These are phyloP conservation scores for Sigmodon hispidus DNA, from an alignment of 2,113 vertebrate genomes.

Conservation along the genomic window DNA sequence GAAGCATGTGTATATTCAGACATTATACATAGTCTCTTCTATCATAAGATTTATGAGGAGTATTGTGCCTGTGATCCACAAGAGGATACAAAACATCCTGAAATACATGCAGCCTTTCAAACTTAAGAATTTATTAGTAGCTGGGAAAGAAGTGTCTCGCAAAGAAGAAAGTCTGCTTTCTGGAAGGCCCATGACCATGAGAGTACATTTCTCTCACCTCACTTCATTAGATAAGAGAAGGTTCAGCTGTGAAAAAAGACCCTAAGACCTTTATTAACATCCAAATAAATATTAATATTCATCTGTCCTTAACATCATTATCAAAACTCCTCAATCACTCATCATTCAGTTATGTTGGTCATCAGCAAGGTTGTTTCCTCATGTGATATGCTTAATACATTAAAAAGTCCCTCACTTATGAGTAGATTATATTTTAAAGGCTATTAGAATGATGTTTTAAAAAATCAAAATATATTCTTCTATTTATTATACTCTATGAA, in stretches of 20 bases:
- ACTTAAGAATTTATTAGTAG: neutral
- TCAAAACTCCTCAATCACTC: neutral
- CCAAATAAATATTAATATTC: neutral
- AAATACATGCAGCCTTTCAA: neutral
- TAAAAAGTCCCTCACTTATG: neutral
- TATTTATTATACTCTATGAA: neutral
- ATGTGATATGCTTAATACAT: neutral
- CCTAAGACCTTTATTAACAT: neutral
- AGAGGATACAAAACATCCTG: neutral
- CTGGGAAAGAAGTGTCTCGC: neutral
- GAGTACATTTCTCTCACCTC: neutral
- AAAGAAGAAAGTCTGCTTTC: neutral
- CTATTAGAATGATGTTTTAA: neutral
- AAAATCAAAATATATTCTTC: slow-evolving; percentile 3
- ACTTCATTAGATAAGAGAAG: neutral
- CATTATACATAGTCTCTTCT: neutral
- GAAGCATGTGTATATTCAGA: neutral
- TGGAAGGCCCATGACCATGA: neutral
- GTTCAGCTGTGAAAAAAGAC: neutral
- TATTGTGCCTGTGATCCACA: neutral
- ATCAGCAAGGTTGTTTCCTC: neutral
- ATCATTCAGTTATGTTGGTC: neutral
- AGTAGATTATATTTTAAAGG: neutral
- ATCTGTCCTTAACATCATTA: neutral
- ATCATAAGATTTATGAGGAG: neutral